Base-by-base conservation (phyloP, 2,888 invertebrate species). In the Phyllotreta striolata region DNA sequence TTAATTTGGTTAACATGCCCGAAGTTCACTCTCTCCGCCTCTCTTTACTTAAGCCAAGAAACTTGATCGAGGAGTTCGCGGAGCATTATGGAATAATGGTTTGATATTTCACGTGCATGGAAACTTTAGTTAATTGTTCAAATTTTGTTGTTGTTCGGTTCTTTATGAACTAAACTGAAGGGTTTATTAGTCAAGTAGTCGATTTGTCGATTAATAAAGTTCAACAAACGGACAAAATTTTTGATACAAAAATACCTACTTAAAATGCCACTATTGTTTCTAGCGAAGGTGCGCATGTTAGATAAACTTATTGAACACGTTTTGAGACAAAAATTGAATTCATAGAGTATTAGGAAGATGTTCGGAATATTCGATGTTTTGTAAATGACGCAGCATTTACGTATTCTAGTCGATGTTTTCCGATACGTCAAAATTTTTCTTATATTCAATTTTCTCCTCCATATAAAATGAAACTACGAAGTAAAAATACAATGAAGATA, bases 51-150 rank as follows among this genome's bases (percentile, higher is more conserved):
- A 52, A 14, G 52, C 52, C 44, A 59, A 44, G 60, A 60, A 60
- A 60, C 60, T 60, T 60, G 60, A 60, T 60, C 60, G 52, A 54
- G 52, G 52, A 60, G 52, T 60, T 24, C 46, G 52, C 41, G 59
- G 41, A 39, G 59, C 39, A 35, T 59, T 59, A 52, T 52, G 14
- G 44, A 10, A 52, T 60, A 54, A 60, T 60, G 52, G 60, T 38
- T 60, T 60, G 54, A 60, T 60, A 60, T 60, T 60, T 60, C 60
- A 60, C 38, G 52, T 60, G 37, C 44, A 44, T 10, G 51, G 52
- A n/a, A 60, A 60, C 52, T 60, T 60, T 60, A 38, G 60, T 60
- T 60, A 60, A 60, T 52, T 60, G 60, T 60, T 60, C 14, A n/a
- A 52, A 60, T 52, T 60, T 60, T 49, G 60, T 24, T 24, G 24